Percentiles rank a stretch among this genome's conserved stretches.
These are phyloP conservation scores for Coelinius sp. DNA, from an alignment of 2,888 invertebrate species.

Conservation along the genomic window DNA sequence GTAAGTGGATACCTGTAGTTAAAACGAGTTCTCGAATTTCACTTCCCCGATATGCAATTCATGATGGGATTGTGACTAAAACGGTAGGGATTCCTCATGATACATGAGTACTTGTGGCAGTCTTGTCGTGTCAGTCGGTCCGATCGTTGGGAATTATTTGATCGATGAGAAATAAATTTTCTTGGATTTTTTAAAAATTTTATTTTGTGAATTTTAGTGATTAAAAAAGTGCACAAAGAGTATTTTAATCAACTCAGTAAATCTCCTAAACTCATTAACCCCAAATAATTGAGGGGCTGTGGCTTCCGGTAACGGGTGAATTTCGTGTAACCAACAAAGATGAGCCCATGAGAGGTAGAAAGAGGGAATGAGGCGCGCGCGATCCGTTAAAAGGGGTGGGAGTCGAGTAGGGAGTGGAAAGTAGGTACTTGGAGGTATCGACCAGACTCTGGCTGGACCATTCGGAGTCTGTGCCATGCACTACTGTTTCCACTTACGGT, in stretches of 20 bases:
- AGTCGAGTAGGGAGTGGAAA: slow-evolving; percentile 55
- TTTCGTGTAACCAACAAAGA: slow-evolving; percentile 32
- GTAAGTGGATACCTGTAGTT: slow-evolving; percentile 18
- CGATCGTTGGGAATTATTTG: not conserved
- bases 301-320: slow-evolving; percentile 2
- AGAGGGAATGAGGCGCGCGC: slow-evolving; percentile 19
- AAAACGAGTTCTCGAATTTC: slow-evolving; percentile 36
- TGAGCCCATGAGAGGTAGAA: slow-evolving; percentile 24
- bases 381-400: slow-evolving; percentile 28
- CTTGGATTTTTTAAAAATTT: not conserved
- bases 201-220: not conserved
- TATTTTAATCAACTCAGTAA: not conserved
- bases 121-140: slow-evolving; percentile 17
- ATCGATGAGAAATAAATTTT: not conserved
- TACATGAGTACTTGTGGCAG: slow-evolving; percentile 5
- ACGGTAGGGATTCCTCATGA: slow-evolving; percentile 7
- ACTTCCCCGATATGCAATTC: slow-evolving; percentile 29
- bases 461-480: slow-evolving; percentile 56
- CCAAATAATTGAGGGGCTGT: not conserved
- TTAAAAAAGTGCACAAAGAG: not conserved
- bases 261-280: not conserved
- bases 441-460: slow-evolving; percentile 59
- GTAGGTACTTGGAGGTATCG: slow-evolving; percentile 68
- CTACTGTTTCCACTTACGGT: slow-evolving; percentile 59
- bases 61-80: not conserved